These are phyloP conservation scores for Halichondria panicea DNA, from an alignment of 37 sponge, comb jelly and placozoan species.

Conservation along the genomic window DNA sequence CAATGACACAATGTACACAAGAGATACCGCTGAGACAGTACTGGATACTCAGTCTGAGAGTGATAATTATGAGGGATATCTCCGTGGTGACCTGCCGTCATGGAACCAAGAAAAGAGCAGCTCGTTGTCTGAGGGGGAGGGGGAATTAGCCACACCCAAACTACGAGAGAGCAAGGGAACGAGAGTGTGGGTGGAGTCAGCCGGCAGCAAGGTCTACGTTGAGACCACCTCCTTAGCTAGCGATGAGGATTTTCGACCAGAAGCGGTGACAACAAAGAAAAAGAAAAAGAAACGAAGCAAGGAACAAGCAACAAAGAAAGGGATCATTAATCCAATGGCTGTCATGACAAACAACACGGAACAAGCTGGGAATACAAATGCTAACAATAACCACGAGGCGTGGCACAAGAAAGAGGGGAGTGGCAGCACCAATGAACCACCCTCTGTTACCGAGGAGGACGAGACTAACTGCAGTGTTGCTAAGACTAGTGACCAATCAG, in stretches of 20 bases:
- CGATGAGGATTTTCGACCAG: too few species aligned
- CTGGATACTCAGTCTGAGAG: slow-evolving; percentile 22
- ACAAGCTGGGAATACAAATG: not conserved
- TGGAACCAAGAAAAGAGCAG: too few species aligned
- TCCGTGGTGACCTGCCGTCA: slow-evolving; percentile 8
- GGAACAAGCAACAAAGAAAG: not conserved
- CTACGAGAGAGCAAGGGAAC: not conserved
- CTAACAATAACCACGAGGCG: not conserved
- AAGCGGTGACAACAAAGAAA: not conserved
- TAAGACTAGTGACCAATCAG: too few species aligned
- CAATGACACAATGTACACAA: slow-evolving; percentile 34
- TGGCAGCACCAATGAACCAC: slow-evolving; percentile 16
- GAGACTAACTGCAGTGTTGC: too few species aligned
- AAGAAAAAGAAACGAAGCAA: slow-evolving; percentile 6
- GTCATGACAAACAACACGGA: too few species aligned
- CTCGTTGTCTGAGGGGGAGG: too few species aligned
- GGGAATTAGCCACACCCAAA: too few species aligned
- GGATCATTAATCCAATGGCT: too few species aligned
- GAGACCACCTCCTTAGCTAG: not conserved
- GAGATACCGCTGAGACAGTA: slow-evolving; percentile 35
- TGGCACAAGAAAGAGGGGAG: not conserved
- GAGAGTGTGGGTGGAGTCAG: not conserved
- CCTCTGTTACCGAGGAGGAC: slow-evolving; percentile 3
- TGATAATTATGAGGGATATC: slow-evolving; percentile 14
- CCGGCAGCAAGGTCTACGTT: slow-evolving; percentile 1